Evolutionary conservation across 2,797 vertebrate species (phyloP), one percentile per base, ranked within the genome.

Genomic region (Selene dorsalis): DNA sequence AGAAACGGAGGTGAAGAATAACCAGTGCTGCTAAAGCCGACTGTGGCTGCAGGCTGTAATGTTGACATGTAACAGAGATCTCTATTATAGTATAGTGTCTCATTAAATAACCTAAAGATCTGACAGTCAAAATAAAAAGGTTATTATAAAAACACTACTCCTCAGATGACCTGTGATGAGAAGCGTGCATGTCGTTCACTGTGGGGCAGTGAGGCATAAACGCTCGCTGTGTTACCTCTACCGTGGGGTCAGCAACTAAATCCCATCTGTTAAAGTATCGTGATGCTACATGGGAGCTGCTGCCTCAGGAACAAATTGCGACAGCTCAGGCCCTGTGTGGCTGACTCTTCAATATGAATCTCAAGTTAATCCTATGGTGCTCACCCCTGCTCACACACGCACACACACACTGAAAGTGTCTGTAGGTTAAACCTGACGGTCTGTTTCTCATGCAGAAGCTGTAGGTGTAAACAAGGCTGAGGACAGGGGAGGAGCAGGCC

Each of bases 381-480:
- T 35, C 55, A 72, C 63, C 0, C 39, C 57, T 14, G 14, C 38
- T 0, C 38, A 13, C 41, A 43, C 41, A 16, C 39, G 4, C 39
- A 41, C 39, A 41, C 39, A 41, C 38, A 41, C 12, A 39, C 11
- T 57, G 64, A 11, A 52, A 59, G 8, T 14, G 59, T 61, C 79
- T 81, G 69, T 60, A 81, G 82, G 82, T 82, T 82, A 82, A 73
- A 81, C 32, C 59, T 71, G 66, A 72, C 56, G 57, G 69, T 43
- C 55, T 81, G 82, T 62, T 87, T 80, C 65, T 83, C 79, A 89
- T 82, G 75, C 79, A 81, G 72, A 80, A 4, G 26, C 47, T 26
- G 74, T 65, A 18, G 67, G 73, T 74, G 67, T 72, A 80, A 81
- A 77, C 57, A 9, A 67, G 64, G 69, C 50, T 56, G 60, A 69